A percentile compares a stretch with the other conserved stretches of the same genome.
Conservation (phyloP, 2,888 invertebrate genomes). For the Cephonodes hylas region DNA sequence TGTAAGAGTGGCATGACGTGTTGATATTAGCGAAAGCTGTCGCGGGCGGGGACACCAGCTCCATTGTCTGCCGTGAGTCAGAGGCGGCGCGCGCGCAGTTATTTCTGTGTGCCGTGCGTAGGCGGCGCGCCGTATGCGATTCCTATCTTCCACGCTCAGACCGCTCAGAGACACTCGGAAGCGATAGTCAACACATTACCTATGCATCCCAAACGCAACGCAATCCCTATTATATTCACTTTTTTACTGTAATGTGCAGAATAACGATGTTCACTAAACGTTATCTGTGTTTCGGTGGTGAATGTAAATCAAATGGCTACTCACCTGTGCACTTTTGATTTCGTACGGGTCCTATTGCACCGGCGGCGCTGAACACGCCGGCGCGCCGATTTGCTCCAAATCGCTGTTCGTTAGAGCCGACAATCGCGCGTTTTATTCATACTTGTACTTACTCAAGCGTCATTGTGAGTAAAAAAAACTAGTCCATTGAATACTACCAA, state of each 20-base stretch:
- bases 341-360: slow-evolving; percentile 47
- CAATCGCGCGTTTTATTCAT: slow-evolving; percentile 46
- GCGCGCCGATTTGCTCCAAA: slow-evolving; percentile 38
- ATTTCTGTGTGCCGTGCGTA: slow-evolving; percentile 66
- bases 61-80: slow-evolving; percentile 76
- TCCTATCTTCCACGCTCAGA: slow-evolving; percentile 51
- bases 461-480: slow-evolving; percentile 46
- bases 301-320: slow-evolving; percentile 30
- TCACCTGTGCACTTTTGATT: slow-evolving; percentile 61
- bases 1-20: slow-evolving; percentile 34
- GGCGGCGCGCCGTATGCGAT: slow-evolving; percentile 52
- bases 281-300: not conserved
- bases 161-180: slow-evolving; percentile 46
- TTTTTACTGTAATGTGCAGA: not conserved
- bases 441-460: slow-evolving; percentile 56
- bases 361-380: slow-evolving; percentile 12
- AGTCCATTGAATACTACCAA: slow-evolving; percentile 51
- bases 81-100: slow-evolving; percentile 67
- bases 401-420: slow-evolving; percentile 45
- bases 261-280: not conserved
- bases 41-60: slow-evolving; percentile 56
- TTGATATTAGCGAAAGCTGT: slow-evolving; percentile 61
- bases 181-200: slow-evolving; percentile 10
- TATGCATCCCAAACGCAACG: not conserved
- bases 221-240: not conserved